Evolutionary conservation across 2,888 invertebrate genomes (phyloP).

Genomic region (Drosophila eohydei): DNA sequence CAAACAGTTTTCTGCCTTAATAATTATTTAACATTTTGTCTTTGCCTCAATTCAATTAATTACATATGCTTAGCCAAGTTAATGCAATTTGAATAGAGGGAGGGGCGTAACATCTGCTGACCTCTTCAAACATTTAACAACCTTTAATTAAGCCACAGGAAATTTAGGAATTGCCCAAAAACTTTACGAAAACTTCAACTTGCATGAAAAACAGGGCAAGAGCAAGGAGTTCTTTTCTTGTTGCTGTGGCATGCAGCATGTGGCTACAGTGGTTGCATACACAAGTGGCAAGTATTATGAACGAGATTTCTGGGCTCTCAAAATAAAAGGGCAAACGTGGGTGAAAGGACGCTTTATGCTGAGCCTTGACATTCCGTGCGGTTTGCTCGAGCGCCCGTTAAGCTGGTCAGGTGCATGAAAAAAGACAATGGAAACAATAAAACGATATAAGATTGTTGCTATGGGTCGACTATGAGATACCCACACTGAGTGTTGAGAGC

Average conservation of each 20-base stretch:
- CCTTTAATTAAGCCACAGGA: slow-evolving; percentile 45
- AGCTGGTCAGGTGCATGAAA: slow-evolving; percentile 11
- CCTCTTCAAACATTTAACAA: slow-evolving; percentile 17
- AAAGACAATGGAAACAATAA: background rate
- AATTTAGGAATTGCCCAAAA: slow-evolving; percentile 8
- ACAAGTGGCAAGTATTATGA: slow-evolving; percentile 37
- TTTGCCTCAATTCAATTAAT: slow-evolving; percentile 59
- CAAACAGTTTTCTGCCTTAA: slow-evolving; percentile 13
- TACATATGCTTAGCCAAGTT: slow-evolving; percentile 51
- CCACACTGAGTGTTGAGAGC: background rate
- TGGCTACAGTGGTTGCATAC: slow-evolving; percentile 31
- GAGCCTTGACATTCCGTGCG: background rate
- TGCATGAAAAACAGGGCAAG: background rate
- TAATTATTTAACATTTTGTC: slow-evolving; percentile 45
- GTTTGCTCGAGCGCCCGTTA: background rate
- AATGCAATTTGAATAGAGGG: slow-evolving; percentile 1
- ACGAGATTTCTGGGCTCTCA: background rate
- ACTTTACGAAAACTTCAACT: slow-evolving; percentile 11
- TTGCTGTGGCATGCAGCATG: slow-evolving; percentile 25
- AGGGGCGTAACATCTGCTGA: slow-evolving; percentile 10
- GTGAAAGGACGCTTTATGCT: background rate
- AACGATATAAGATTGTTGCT: background rate
- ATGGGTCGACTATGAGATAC: background rate
- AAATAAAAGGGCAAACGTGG: slow-evolving; percentile 1
- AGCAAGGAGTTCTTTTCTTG: background rate